Evolutionary conservation across 2,113 vertebrate species (phyloP), one percentile per base, ranked within the genome.

Genomic region (Neomonachus schauinslandi): DNA sequence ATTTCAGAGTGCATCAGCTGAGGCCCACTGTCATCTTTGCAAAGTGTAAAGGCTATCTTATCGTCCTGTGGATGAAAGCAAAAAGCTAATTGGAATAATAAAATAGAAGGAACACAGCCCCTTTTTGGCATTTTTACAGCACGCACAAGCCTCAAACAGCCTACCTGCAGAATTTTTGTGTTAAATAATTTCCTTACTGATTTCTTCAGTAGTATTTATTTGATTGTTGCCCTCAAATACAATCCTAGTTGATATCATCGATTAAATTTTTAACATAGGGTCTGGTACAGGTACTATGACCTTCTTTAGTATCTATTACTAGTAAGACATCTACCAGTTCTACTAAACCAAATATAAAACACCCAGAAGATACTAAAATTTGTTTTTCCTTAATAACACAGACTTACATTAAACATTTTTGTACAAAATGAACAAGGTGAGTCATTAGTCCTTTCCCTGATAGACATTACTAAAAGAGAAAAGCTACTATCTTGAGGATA

Each of bases 301-400:
- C 6, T 83, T 57, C 51, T 84, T 84, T 77, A 77, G 39, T 36
- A 49, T 59, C 77, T 39, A 69, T 55, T 57, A 91, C 77, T 76
- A 65, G 42, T 28, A 57, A 59, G 36, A 19, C 18, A 85, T 85
- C 33, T 77, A 77, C 18, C 49, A 85, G 71, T 91, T 91, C 72
- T 39, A 15, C 26, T n/a, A 86, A 86, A 71, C 26, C 69, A 80
- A 91, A 92, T 59, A 69, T 24, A 91, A 91, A 86, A 86, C 7
- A 61, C 4, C 10, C 63, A 86, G 18, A 79, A 24, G 13, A n/a
- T 26, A 42, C 21, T 81, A 92, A 80, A 80, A 61, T 26, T 80
- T n/a, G 39, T 11, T 74, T 81, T 86, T 72, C 22, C 28, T 80
- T 81, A 63, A 49, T 85, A 69, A 42, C 4, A 42, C 5, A 63